phyloP scores from a whole-genome alignment of 2,113 vertebrate species.

The Pongo abelii region DNA sequence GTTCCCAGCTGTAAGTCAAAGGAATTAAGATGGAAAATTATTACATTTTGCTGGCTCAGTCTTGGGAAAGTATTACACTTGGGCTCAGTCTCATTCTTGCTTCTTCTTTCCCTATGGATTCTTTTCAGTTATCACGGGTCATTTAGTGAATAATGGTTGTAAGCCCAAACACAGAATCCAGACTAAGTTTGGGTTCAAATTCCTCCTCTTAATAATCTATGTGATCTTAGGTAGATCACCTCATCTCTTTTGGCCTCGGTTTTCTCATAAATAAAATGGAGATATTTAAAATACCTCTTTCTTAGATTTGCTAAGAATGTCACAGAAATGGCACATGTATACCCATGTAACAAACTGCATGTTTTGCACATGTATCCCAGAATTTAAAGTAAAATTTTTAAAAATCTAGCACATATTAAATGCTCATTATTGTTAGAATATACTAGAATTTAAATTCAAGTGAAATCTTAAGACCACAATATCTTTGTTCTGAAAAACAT shows the following conservation, averaged over 20 bases:
- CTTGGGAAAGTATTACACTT: neutral
- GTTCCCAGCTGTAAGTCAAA: neutral
- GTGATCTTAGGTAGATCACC: neutral
- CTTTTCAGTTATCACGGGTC: neutral
- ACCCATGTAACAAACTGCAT: too few relatives aligned
- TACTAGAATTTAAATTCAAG: conserved; percentile 9
- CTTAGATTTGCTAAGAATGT: neutral
- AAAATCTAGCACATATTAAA: neutral
- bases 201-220: neutral
- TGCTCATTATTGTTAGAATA: neutral
- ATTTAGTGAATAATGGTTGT: neutral
- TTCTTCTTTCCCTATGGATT: neutral
- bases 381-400: too few relatives aligned
- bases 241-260: neutral
- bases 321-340: neutral
- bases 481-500: neutral
- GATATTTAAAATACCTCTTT: neutral
- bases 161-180: neutral
- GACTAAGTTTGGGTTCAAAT: neutral
- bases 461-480: neutral
- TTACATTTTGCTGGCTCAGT: too few relatives aligned
- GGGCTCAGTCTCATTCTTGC: neutral
- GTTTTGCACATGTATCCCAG: too few relatives aligned
- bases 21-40: neutral
- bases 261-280: neutral